Conservation (phyloP, 2,797 vertebrate species). For the Chaenodraco wilsoni region DNA sequence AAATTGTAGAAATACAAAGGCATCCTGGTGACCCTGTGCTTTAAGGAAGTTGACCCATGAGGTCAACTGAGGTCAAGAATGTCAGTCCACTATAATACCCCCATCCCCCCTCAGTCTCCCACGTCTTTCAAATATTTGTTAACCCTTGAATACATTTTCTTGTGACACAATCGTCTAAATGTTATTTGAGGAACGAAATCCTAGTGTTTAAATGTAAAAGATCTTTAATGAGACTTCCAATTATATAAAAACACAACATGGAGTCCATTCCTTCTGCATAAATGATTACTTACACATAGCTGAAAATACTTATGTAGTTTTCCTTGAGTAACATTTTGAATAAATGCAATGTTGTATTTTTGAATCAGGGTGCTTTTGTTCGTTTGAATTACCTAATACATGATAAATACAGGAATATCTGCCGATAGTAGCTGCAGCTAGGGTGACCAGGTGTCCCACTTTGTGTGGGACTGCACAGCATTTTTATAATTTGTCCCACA, state of each 20-base stretch:
- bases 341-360: not conserved
- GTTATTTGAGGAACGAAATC: not conserved
- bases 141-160: not conserved
- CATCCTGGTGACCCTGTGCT: constrained; percentile 17
- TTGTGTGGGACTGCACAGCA: too few species aligned
- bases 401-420: too few species aligned
- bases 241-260: not conserved
- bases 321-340: not conserved
- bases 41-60: constrained; percentile 11
- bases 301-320: not conserved
- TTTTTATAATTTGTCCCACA: too few species aligned
- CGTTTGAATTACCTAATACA: not conserved
- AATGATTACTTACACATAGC: not conserved
- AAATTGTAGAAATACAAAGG: not conserved
- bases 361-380: not conserved
- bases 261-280: not conserved
- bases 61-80: constrained; percentile 22
- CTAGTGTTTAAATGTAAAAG: not conserved
- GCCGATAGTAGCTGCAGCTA: too few species aligned
- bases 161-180: not conserved
- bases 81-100: not conserved
- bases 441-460: too few species aligned
- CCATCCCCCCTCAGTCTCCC: not conserved
- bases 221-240: not conserved
- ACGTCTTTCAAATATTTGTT: constrained; percentile 6